These are phyloP conservation scores for Lacerta bilineata DNA, from an alignment of 2,797 vertebrate species.

Conservation along the genomic window DNA sequence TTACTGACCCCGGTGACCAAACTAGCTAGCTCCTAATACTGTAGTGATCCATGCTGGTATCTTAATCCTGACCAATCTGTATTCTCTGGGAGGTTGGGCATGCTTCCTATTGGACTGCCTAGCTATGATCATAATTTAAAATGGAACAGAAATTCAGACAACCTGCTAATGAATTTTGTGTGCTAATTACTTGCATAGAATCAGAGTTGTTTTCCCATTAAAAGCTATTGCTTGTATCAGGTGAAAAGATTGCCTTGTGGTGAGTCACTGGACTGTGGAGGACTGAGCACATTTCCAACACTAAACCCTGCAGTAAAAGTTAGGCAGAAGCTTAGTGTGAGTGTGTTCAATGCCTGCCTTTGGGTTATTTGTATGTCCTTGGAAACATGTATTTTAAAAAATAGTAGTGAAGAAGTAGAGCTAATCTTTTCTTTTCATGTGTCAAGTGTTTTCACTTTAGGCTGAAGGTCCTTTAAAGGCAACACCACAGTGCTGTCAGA, in stretches of 20 bases:
- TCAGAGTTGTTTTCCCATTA: neutral
- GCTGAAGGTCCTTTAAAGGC: slow-evolving; percentile 26
- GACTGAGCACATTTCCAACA: neutral
- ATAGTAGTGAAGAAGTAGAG: slow-evolving; percentile 7
- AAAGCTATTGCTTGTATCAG: neutral
- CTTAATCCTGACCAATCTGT: too few species aligned
- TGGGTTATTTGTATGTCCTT: slow-evolving; percentile 15
- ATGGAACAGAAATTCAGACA: neutral
- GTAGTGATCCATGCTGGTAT: neutral
- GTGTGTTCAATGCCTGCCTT: neutral
- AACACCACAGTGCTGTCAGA: slow-evolving; percentile 14
- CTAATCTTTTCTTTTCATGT: slow-evolving; percentile 21
- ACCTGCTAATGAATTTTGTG: neutral
- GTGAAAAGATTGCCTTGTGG: neutral
- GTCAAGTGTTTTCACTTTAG: slow-evolving; percentile 26
- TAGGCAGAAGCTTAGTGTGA: neutral
- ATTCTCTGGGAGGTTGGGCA: neutral
- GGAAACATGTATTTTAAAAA: slow-evolving; percentile 1
- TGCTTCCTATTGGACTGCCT: neutral
- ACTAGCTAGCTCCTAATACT: neutral
- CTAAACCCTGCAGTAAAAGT: neutral
- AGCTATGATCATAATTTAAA: neutral
- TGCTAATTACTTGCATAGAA: neutral
- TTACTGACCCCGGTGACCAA: neutral
- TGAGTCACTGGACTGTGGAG: neutral